Base-by-base conservation (phyloP, 2,888 invertebrate genomes). In the Dexiosoma caninum region DNA sequence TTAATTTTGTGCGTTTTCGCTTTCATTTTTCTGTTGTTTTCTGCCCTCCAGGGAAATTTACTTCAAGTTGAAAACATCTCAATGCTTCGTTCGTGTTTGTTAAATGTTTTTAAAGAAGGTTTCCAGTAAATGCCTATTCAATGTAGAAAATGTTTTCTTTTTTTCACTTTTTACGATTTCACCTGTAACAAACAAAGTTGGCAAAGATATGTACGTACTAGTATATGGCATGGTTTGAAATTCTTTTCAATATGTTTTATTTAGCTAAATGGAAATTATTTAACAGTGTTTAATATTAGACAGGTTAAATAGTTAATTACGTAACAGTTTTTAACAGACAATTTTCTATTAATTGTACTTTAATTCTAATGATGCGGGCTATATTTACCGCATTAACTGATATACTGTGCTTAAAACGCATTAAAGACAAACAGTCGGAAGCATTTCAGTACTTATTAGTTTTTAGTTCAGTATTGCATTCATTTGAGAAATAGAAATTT, bases 41-140 rank as follows among this genome's bases (percentile, higher is more conserved):
- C 12, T 49, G 57, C 55, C 84, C 84, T 79, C 84, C 66, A 81
- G 84, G 84, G 84, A 84, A 84, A 84, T 84, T 82, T 84, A 69
- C 46, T 69, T 53, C 57, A 49, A 42, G 55, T 49, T 37, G 55
- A 69, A 67, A 53, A 21, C 59, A 35, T 37, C 44, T 49, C n/a
- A 51, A 42, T 62, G 35, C n/a, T n/a, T n/a, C n/a, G 35, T 32
- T 77, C 6, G 46, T 77, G 35, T 57, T 55, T 49, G 14, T 35
- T 46, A 55, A 76, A 59, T 51, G 21, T 57, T 55, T 21, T 9
- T n/a, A n/a, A n/a, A n/a, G 67, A 35, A 60, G 53, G 76, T 16
- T 77, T 66, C 21, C 21, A 21, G 21, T n/a, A 78, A 78, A 78
- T 78, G 62, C 51, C 72, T 51, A 60, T 72, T 66, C 53, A 72